Conservation (phyloP, 1,140 invertebrate genomes). For the Ceratina calcarata region DNA sequence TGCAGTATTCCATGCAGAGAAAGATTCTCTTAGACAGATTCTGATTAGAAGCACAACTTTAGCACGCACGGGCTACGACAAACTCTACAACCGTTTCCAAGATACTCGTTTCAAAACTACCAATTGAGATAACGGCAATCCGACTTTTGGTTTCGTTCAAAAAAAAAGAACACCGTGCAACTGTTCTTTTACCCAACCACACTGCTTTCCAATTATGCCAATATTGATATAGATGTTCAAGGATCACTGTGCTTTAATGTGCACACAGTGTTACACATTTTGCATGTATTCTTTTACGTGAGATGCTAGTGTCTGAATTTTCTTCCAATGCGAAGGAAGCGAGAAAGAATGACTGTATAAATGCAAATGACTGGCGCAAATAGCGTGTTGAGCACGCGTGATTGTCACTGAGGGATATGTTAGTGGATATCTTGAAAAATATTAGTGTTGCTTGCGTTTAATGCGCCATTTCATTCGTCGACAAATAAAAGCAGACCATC, state of each 20-base stretch:
- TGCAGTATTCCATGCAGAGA: constrained; percentile 27
- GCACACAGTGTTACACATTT: neutral
- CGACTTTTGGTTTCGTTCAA: constrained; percentile 9
- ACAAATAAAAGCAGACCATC: neutral
- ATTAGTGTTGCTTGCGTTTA: neutral
- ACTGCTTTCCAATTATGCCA: neutral
- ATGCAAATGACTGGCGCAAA: constrained; percentile 11
- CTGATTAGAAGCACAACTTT: constrained; percentile 42
- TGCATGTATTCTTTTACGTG: neutral
- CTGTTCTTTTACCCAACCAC: constrained; percentile 22
- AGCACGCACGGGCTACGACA: constrained; percentile 57
- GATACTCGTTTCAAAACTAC: constrained; percentile 45
- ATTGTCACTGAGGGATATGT: constrained; percentile 27
- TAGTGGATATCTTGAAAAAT: constrained; percentile 28
- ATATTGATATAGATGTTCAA: neutral
- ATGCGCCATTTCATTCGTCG: neutral
- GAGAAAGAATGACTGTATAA: neutral
- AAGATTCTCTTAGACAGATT: neutral
- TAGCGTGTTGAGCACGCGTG: neutral
- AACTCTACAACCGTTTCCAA: constrained; percentile 65
- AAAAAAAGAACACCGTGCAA: constrained; percentile 30
- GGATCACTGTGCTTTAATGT: neutral
- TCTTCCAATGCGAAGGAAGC: constrained; percentile 20
- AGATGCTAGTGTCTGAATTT: neutral
- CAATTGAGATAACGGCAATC: constrained; percentile 30